phyloP scores from a whole-genome alignment of 2,888 invertebrate species.

The Calameuta idolon region DNA sequence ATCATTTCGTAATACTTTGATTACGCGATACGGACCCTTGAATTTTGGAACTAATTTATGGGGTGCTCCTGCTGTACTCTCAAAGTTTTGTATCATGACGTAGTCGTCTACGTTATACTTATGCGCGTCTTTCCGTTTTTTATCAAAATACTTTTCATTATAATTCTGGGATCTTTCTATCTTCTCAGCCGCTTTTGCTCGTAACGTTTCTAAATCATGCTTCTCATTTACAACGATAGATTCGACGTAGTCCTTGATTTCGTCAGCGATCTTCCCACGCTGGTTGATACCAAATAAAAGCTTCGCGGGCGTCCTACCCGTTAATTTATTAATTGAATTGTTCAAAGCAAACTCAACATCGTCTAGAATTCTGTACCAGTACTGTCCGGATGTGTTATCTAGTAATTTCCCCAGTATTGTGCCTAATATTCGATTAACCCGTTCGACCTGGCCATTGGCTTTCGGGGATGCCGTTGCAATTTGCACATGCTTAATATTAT shows the following conservation, averaged over 20 bases:
- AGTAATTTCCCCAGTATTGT: conserved; percentile 36
- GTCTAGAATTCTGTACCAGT: conserved; percentile 21
- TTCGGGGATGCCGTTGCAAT: conserved; percentile 41
- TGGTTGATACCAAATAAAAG: conserved; percentile 18
- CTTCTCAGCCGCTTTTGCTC: conserved; percentile 13
- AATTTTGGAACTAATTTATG: conserved; percentile 36
- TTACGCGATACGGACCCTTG: conserved; percentile 34
- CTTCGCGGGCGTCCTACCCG: conserved; percentile 14
- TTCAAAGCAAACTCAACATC: conserved; percentile 20
- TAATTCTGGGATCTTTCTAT: conserved; percentile 38
- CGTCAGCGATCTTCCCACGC: conserved; percentile 12
- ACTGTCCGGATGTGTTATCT: conserved; percentile 14
- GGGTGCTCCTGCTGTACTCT: conserved; percentile 29
- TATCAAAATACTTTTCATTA: conserved; percentile 42
- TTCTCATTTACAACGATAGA: not conserved
- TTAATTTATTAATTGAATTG: conserved; percentile 17
- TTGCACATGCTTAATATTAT: conserved; percentile 33
- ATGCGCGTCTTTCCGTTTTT: conserved; percentile 36
- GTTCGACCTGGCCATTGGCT: conserved; percentile 47
- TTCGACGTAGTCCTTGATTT: conserved; percentile 14
- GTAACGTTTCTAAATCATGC: conserved; percentile 29
- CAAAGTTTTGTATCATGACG: conserved; percentile 34
- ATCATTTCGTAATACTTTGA: conserved; percentile 31
- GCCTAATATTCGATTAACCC: conserved; percentile 31
- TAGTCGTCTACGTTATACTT: conserved; percentile 30